Evolutionary conservation across 2,113 vertebrate genomes (phyloP), one percentile per base, ranked within the genome.

Genomic region (Pomatostomus ruficeps): DNA sequence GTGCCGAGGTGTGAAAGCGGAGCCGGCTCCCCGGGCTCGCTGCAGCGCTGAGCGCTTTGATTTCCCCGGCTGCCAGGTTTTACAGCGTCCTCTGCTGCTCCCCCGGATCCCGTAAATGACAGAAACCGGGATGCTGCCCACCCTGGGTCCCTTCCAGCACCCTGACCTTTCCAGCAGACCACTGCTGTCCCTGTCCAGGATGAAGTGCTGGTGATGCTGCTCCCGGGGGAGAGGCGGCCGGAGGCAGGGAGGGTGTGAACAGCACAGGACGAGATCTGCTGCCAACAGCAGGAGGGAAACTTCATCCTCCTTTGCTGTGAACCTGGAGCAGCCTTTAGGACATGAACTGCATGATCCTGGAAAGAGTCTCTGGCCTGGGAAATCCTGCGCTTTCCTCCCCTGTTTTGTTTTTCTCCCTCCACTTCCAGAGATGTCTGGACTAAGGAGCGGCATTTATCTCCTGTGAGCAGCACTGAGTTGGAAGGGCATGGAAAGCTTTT

Each of bases 181-280:
- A 0, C 72, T 33, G 89, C 31, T 91, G 74, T 35, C 52, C 67
- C 78, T 96, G 29, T 65, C 84, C 54, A 33, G 94, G 93, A 91
- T 91, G 94, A 85, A 55, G 91, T 92, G 80, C 71, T 90, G 83
- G 62, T 83, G 92, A 94, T 92, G 55, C 78, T 82, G 61, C 74
- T 88, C 94, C 76, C 19, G 1, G 9, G 63, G 77, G 70, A 59
- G 58, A 45, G 52, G 82, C 89, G 72, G 96, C 72, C 48, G 35
- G 75, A 78, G 88, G 94, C 88, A 91, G 85, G 66, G 68, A 82
- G 93, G 85, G 91, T 51, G 91, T 95, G 94, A 94, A 46, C 61
- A 77, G 19, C 96, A 62, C 96, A 95, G 95, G 93, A 86, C 96
- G 96, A 96, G 90, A 87, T 97, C 97, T 92, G 77, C 89, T 96